A percentile compares a stretch with the other conserved stretches of the same genome.
Conservation (phyloP, 2,888 invertebrate genomes). For the Andrena fulva region DNA sequence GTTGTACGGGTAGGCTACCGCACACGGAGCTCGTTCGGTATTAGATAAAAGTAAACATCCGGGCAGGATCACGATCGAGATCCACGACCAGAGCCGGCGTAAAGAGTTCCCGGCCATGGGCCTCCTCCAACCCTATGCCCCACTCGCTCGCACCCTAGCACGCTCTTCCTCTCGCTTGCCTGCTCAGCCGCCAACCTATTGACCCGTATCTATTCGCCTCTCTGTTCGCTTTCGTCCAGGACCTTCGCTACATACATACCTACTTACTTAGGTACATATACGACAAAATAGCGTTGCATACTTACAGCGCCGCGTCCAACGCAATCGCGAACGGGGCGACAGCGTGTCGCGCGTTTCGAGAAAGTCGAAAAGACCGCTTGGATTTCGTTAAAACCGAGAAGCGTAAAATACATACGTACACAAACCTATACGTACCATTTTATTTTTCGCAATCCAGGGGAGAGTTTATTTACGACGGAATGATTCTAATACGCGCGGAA, state of each 20-base stretch:
- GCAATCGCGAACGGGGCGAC: too few relatives aligned
- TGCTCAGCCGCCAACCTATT: constrained; percentile 15
- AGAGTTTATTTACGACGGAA: background rate
- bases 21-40: constrained; percentile 67
- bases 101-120: constrained; percentile 85
- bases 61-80: constrained; percentile 78
- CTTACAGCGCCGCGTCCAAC: background rate
- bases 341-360: background rate
- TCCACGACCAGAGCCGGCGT: constrained; percentile 81
- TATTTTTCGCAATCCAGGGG: too few relatives aligned
- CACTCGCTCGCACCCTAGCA: background rate
- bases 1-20: constrained; percentile 56
- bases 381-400: background rate
- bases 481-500: constrained; percentile 24
- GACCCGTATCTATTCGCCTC: constrained; percentile 52
- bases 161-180: background rate
- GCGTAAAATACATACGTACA: too few relatives aligned
- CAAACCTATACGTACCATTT: too few relatives aligned
- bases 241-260: constrained; percentile 10
- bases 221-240: constrained; percentile 16
- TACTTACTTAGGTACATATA: too few relatives aligned
- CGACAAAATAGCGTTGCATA: background rate
- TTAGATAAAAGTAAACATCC: constrained; percentile 76
- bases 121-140: constrained; percentile 63
- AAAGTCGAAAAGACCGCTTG: background rate